Conservation (phyloP, 2,888 invertebrate species). For the Dynastes tityus region DNA sequence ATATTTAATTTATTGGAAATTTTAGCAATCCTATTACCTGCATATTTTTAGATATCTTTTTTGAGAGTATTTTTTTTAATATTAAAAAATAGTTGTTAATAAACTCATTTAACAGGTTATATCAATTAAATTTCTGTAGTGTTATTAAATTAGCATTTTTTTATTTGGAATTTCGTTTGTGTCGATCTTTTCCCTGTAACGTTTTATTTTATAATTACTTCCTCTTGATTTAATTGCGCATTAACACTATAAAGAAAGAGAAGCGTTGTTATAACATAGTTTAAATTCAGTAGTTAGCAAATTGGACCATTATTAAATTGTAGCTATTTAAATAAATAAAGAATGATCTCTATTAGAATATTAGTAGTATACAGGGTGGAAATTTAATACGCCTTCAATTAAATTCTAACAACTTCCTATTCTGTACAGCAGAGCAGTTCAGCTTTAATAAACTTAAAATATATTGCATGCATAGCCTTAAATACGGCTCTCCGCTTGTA, state of each 20-base stretch:
- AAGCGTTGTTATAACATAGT: neutral
- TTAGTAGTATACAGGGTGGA: too few relatives aligned
- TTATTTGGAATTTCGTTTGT: slow-evolving; percentile 5
- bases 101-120: slow-evolving; percentile 35
- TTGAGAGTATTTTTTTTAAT: too few relatives aligned
- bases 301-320: slow-evolving; percentile 20
- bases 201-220: slow-evolving; percentile 36
- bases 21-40: too few relatives aligned
- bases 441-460: slow-evolving; percentile 6
- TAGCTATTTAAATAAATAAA: neutral
- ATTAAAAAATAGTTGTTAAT: neutral
- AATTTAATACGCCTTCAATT: too few relatives aligned
- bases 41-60: too few relatives aligned
- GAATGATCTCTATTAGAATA: neutral
- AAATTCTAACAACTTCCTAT: neutral
- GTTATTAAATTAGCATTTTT: slow-evolving; percentile 36
- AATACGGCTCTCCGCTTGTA: neutral
- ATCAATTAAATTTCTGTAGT: slow-evolving; percentile 23
- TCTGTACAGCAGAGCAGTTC: neutral
- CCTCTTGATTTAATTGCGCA: slow-evolving; percentile 28
- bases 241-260: neutral
- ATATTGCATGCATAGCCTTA: slow-evolving; percentile 1
- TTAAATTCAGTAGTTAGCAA: slow-evolving; percentile 31
- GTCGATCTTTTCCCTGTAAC: neutral
- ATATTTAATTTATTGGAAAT: too few relatives aligned